Evolutionary conservation across 2,888 invertebrate genomes (phyloP).

Genomic region (Galerucella calmariensis): DNA sequence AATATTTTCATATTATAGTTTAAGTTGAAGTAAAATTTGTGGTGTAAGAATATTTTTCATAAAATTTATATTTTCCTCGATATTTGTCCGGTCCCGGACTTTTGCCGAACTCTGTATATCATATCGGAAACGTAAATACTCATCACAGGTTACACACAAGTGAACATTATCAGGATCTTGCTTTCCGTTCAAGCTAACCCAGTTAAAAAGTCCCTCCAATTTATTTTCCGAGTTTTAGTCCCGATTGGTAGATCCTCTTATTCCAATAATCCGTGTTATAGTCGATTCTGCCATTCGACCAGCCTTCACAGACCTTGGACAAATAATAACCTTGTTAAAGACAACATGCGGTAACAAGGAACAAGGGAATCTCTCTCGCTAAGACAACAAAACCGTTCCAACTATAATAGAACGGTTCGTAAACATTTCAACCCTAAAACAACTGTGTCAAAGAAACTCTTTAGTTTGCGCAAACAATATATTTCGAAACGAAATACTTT

Average conservation of each 20-base stretch:
- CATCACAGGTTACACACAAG: too few relatives aligned
- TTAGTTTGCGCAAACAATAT: background rate
- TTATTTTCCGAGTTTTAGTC: slow-evolving; percentile 28
- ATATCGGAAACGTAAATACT: too few relatives aligned
- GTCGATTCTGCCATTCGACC: slow-evolving; percentile 12
- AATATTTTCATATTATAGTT: too few relatives aligned
- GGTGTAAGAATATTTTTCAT: too few relatives aligned
- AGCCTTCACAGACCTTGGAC: slow-evolving; percentile 40
- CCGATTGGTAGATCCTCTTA: slow-evolving; percentile 29
- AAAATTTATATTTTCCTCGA: too few relatives aligned
- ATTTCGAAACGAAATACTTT: background rate
- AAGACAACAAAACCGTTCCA: slow-evolving; percentile 56
- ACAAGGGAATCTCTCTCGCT: slow-evolving; percentile 51
- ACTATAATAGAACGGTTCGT: slow-evolving; percentile 1
- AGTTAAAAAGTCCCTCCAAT: slow-evolving; percentile 17
- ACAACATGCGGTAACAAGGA: slow-evolving; percentile 45
- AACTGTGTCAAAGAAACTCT: background rate
- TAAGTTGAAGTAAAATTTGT: too few relatives aligned
- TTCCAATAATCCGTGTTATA: slow-evolving; percentile 28
- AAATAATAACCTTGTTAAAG: slow-evolving; percentile 55
- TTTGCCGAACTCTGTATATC: too few relatives aligned
- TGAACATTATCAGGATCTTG: background rate
- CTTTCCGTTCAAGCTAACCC: background rate
- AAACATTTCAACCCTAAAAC: background rate
- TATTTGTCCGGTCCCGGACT: too few relatives aligned